Percentiles rank a stretch among this genome's conserved stretches.
phyloP scores from a whole-genome alignment of 2,113 vertebrate species.

The Puma concolor region DNA sequence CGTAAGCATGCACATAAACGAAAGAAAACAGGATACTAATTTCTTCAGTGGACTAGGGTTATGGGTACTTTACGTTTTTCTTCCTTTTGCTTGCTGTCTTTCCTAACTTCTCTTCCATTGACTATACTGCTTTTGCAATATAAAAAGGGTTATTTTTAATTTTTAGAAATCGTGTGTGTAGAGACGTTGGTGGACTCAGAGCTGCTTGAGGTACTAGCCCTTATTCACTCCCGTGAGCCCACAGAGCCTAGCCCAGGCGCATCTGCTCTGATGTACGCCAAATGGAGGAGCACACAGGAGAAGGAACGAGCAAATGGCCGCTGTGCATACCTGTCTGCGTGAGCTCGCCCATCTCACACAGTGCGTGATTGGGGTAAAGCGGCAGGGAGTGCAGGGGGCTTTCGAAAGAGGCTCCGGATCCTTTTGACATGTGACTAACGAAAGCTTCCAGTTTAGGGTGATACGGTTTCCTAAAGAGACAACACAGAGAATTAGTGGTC shows the following conservation, averaged over 20 bases:
- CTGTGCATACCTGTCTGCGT: slow-evolving; percentile 93
- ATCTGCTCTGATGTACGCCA: accelerated
- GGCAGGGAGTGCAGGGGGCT: slow-evolving; percentile 91
- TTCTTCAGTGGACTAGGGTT: background rate
- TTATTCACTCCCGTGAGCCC: background rate
- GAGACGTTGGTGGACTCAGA: background rate
- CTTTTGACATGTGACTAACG: slow-evolving; percentile 92
- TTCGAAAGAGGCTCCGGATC: slow-evolving; percentile 91
- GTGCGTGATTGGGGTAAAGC: slow-evolving; percentile 93
- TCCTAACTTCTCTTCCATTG: background rate
- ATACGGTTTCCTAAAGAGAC: slow-evolving; percentile 90
- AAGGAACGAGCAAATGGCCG: accelerated
- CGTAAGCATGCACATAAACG: background rate
- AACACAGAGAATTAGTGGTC: slow-evolving; percentile 56
- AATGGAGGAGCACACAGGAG: accelerated
- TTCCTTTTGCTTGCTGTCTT: background rate
- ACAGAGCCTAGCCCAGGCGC: accelerated
- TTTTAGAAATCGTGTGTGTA: slow-evolving; percentile 17
- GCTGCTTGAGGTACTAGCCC: background rate
- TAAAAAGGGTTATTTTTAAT: background rate
- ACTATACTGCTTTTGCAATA: background rate
- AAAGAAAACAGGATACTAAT: background rate
- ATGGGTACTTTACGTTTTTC: background rate
- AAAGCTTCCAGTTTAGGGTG: slow-evolving; percentile 94
- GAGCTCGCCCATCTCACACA: slow-evolving; percentile 97